phyloP scores from a whole-genome alignment of 2,888 invertebrate genomes.

The Plutella xylostella region DNA sequence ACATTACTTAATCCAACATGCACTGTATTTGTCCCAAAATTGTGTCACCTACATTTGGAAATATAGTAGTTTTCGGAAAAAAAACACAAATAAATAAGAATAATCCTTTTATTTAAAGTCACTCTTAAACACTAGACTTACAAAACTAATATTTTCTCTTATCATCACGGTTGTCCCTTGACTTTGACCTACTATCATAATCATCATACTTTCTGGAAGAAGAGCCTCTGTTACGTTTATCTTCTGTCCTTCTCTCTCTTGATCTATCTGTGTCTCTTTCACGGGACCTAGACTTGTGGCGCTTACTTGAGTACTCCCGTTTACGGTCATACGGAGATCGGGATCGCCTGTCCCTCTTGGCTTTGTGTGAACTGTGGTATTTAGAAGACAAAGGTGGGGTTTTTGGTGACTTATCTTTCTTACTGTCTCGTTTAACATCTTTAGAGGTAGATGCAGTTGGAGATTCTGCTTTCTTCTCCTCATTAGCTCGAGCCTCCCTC shows the following conservation, averaged over 20 bases:
- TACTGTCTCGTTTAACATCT: slow-evolving; percentile 49
- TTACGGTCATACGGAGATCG: slow-evolving; percentile 63
- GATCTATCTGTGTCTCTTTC: slow-evolving; percentile 52
- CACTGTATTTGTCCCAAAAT: too few relatives aligned
- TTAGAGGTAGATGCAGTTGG: slow-evolving; percentile 59
- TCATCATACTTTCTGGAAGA: slow-evolving; percentile 59
- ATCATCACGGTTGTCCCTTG: slow-evolving; percentile 51
- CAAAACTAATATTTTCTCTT: slow-evolving; percentile 46
- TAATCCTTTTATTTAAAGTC: too few relatives aligned
- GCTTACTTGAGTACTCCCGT: slow-evolving; percentile 53
- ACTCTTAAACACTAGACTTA: not conserved
- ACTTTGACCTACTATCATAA: slow-evolving; percentile 55
- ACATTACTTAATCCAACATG: too few relatives aligned
- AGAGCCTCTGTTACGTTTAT: slow-evolving; percentile 35
- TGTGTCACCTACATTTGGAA: too few relatives aligned
- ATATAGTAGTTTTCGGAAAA: too few relatives aligned
- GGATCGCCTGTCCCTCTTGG: slow-evolving; percentile 54
- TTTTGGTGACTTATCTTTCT: slow-evolving; percentile 60
- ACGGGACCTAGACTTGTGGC: slow-evolving; percentile 57
- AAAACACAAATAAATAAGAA: too few relatives aligned
- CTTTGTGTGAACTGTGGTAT: slow-evolving; percentile 55
- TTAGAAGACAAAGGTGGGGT: slow-evolving; percentile 61
- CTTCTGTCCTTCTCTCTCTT: slow-evolving; percentile 49
- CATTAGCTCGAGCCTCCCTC: slow-evolving; percentile 39
- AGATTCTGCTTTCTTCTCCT: slow-evolving; percentile 54